Evolutionary conservation across 2,888 invertebrate genomes (phyloP).

Genomic region (Tinea pellionella): DNA sequence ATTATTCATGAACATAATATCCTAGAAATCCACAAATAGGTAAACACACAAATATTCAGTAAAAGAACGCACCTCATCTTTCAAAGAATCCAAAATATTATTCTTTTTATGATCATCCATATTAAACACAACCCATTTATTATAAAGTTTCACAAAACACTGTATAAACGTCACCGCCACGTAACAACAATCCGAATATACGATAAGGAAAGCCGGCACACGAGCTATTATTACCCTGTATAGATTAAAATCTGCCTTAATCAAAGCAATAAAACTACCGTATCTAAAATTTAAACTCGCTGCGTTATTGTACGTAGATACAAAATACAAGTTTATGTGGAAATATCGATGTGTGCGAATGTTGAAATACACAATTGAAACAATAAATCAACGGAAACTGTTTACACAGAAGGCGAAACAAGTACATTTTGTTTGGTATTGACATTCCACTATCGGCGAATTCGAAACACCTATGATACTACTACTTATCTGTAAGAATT

Average conservation of each 20-base stretch:
- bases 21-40: too few species aligned
- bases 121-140: not conserved
- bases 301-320: not conserved
- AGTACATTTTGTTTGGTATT: not conserved
- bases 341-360: conserved; percentile 20
- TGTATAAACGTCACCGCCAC: conserved; percentile 46
- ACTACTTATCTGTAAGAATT: not conserved
- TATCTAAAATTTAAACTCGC: not conserved
- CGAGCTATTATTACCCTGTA: not conserved
- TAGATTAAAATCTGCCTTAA: not conserved
- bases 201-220: conserved; percentile 1
- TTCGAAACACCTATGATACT: not conserved
- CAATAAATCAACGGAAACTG: conserved; percentile 33
- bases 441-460: conserved; percentile 5
- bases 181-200: conserved; percentile 24
- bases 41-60: not conserved
- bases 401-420: conserved; percentile 33
- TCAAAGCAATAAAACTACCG: not conserved
- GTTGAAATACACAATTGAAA: conserved; percentile 15
- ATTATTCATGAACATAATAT: too few species aligned
- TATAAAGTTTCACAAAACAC: not conserved
- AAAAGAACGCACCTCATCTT: not conserved
- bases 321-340: not conserved
- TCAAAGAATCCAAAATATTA: not conserved
- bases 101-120: not conserved